Base-by-base conservation (phyloP, 1,140 invertebrate genomes). In the Epicauta chinensis region DNA sequence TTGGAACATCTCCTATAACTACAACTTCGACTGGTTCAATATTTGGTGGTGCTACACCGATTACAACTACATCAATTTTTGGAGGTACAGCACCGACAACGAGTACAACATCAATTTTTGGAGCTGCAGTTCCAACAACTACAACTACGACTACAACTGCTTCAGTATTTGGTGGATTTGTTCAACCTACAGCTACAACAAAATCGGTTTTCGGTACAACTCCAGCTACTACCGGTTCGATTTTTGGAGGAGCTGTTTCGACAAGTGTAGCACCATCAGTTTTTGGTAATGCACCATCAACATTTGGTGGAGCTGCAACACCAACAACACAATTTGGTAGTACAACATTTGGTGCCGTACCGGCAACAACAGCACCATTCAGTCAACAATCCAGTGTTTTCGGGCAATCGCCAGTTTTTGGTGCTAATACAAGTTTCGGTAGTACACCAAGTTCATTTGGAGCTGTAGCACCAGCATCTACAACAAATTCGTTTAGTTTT, bases 241-340 rank as follows among this genome's bases (percentile, higher is more conserved):
- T 57, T 23, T 67, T 67, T 56, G 61, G 56, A 12, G 42, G 36
- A 15, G 42, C 58, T 4, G 37, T 55, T 36, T 16, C 44, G 10
- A 39, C 37, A 14, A 39, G 29, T 39, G 15, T 35, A 42, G 44
- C 11, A 16, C 43, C 39, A 5, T 41, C 42, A 1, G 39, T 57
- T 6, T 57, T 57, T 32, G 55, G 55, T 2, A 46, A 42, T 35
- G 40, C 17, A 2, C 2, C 37, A 10, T 47, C 55, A 2, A 23
- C 40, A n/a, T 58, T 58, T 38, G 56, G 51, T 31, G 36, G 23
- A 13, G 14, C 45, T 16, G n/a, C 15, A 12, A 16, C 16, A 4
- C 13, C 39, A 11, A 37, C 50, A 16, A 23, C 51, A 11, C 30
- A 38, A 32, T 53, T 53, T 23, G 51, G 51, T 12, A 39, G 23